phyloP scores from a whole-genome alignment of 2,888 invertebrate species.

The Monochamus alternatus region DNA sequence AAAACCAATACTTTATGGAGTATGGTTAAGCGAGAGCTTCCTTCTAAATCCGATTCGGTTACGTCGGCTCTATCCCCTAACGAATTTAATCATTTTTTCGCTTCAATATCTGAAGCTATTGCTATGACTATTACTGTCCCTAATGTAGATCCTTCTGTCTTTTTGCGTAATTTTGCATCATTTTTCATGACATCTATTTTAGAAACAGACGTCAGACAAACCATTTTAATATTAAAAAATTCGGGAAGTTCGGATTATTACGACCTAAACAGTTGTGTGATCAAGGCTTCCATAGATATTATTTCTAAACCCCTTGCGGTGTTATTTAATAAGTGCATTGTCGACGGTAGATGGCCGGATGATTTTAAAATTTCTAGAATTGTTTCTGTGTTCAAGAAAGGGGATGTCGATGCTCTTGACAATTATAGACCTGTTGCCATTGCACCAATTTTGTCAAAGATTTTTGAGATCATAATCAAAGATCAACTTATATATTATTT shows the following conservation, averaged over 20 bases:
- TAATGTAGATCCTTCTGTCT: background rate
- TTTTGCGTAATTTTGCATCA: background rate
- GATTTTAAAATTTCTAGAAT: background rate
- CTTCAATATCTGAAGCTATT: background rate
- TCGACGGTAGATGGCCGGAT: background rate
- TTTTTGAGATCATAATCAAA: background rate
- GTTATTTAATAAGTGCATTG: constrained; percentile 10
- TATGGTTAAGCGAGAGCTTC: background rate
- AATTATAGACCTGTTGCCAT: background rate
- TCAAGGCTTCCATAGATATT: background rate
- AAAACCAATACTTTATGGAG: background rate
- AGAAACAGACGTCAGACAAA: background rate
- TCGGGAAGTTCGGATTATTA: background rate
- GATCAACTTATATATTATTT: background rate
- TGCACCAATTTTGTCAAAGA: background rate
- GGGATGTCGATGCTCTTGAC: background rate
- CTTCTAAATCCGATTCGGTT: background rate
- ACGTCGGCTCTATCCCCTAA: background rate
- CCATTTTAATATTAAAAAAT: constrained; percentile 5
- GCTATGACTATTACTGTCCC: background rate
- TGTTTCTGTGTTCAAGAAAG: background rate
- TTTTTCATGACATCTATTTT: background rate
- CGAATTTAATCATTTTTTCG: background rate
- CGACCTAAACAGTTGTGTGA: background rate
- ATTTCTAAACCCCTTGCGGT: background rate